A percentile compares a stretch with the other conserved stretches of the same genome.
These are phyloP conservation scores for Corythornis cristatus DNA, from an alignment of 2,113 vertebrate species.

Conservation along the genomic window DNA sequence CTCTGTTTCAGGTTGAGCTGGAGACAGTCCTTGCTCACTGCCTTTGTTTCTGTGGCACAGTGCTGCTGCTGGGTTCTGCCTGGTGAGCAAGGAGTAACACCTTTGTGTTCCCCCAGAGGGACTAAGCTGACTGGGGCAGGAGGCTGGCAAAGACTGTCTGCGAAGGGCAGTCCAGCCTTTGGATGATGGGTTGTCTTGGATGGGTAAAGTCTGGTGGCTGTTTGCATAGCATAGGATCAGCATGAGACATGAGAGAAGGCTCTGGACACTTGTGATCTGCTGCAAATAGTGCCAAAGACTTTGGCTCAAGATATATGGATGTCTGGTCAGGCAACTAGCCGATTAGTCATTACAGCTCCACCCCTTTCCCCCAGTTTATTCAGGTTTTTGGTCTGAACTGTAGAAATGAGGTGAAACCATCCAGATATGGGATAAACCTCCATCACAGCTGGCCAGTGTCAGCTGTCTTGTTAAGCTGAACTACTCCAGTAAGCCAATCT, in stretches of 20 bases:
- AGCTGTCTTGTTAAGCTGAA: conserved; percentile 20
- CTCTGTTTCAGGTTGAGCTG: neutral
- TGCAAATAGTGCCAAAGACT: neutral
- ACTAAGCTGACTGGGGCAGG: neutral
- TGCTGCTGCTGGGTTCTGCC: neutral
- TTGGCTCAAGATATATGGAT: neutral
- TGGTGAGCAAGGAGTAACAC: neutral
- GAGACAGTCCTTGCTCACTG: neutral
- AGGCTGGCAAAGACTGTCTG: neutral
- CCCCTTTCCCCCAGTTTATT: no score
- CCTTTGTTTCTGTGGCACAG: neutral
- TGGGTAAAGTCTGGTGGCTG: neutral
- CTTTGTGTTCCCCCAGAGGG: neutral
- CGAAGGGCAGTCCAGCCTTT: neutral
- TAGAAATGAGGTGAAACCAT: conserved; percentile 34
- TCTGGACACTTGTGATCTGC: neutral
- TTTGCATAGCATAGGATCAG: neutral
- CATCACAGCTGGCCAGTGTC: conserved; percentile 24
- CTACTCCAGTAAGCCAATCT: neutral
- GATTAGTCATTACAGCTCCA: neutral
- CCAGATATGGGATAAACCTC: neutral
- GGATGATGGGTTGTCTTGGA: neutral
- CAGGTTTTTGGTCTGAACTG: neutral
- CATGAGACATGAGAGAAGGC: neutral
- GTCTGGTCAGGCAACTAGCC: neutral